Conservation (phyloP, 2,113 vertebrate species). For the Recurvirostra avosetta region DNA sequence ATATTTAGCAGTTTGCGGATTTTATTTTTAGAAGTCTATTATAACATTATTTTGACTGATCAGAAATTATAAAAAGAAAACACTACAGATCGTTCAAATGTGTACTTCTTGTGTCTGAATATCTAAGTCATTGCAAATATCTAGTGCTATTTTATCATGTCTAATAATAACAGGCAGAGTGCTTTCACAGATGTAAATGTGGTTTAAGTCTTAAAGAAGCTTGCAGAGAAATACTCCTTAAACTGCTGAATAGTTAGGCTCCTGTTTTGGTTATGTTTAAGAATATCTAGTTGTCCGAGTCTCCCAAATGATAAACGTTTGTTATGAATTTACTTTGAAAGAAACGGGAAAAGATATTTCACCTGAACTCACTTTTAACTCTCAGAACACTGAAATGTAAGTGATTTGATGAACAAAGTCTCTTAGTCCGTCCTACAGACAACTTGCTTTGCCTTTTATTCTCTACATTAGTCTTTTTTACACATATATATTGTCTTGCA, state of each 20-base stretch:
- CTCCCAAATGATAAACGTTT: not conserved
- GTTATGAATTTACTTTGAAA: not conserved
- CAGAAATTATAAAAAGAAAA: constrained; percentile 28
- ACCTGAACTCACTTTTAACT: not conserved
- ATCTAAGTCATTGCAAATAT: constrained; percentile 12
- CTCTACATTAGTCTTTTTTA: not conserved
- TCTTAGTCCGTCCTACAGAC: not conserved
- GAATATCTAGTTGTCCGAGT: not conserved
- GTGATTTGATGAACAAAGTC: not conserved
- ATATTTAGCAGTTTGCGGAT: not conserved
- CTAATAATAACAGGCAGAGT: constrained; percentile 50
- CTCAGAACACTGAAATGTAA: not conserved
- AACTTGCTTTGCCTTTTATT: not conserved
- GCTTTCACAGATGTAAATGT: constrained; percentile 8
- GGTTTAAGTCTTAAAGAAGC: not conserved
- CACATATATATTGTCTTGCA: not conserved
- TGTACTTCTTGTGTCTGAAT: not conserved
- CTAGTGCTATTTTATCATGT: constrained; percentile 7
- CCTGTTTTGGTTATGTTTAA: not conserved
- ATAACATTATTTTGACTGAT: not conserved
- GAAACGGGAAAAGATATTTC: not conserved
- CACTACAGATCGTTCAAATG: not conserved
- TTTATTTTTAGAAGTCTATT: not conserved
- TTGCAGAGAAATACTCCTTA: not conserved
- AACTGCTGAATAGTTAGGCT: not conserved